Percentiles rank a stretch among this genome's conserved stretches.
Conservation (phyloP, 2,888 invertebrate genomes). For the Eubasilissa splendida region DNA sequence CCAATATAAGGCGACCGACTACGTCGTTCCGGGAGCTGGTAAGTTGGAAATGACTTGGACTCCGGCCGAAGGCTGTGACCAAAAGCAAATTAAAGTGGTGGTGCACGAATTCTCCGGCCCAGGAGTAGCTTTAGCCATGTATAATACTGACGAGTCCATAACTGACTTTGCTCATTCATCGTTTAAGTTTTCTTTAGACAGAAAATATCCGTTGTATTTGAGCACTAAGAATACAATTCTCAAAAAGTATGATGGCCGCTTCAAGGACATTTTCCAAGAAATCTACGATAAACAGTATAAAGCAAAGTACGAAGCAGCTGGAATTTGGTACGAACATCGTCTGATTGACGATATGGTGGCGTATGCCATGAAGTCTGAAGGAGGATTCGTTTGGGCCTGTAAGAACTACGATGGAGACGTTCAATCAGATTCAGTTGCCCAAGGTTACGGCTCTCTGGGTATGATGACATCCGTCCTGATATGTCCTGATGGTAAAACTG, state of each 20-base stretch:
- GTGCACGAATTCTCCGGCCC: conserved; percentile 90
- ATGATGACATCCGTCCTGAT: conserved; percentile 98
- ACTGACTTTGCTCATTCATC: conserved; percentile 95
- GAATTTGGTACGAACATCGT: conserved; percentile 98
- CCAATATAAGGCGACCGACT: conserved; percentile 98
- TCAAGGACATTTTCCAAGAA: conserved; percentile 97
- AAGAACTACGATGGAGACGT: conserved; percentile 99
- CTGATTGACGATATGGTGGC: conserved; percentile 99
- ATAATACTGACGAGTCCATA: conserved; percentile 96
- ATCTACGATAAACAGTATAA: conserved; percentile 94
- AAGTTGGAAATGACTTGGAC: conserved; percentile 89
- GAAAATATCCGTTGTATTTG: conserved; percentile 91
- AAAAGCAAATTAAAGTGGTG: conserved; percentile 77
- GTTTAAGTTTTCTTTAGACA: conserved; percentile 89
- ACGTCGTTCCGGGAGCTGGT: conserved; percentile 93
- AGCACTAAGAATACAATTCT: conserved; percentile 98
- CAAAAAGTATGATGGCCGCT: conserved; percentile 96
- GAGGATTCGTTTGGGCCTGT: conserved; percentile 99
- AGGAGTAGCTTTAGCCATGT: conserved; percentile 96
- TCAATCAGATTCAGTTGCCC: conserved; percentile 98
- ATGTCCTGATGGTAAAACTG: conserved; percentile 98
- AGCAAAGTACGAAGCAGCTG: conserved; percentile 84
- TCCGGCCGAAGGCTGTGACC: conserved; percentile 74
- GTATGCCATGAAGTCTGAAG: conserved; percentile 97
- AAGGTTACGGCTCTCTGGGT: conserved; percentile 96